Evolutionary conservation across 35 echinoderm and acorn worm species (phyloP).

Genomic region (Ptychodera flava): DNA sequence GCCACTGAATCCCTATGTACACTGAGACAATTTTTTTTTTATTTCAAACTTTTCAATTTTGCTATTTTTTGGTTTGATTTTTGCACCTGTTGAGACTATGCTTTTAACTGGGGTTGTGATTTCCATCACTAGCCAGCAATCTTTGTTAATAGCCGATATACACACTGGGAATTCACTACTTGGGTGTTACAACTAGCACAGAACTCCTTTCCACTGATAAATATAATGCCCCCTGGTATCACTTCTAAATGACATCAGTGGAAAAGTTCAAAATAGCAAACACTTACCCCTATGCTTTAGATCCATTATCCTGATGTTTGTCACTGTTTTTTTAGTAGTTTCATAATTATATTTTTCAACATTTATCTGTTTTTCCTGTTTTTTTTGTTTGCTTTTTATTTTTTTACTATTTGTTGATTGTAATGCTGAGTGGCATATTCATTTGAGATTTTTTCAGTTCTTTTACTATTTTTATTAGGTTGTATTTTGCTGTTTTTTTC

Average conservation of each 20-base stretch:
- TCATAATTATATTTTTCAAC: background rate
- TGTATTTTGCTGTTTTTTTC: background rate
- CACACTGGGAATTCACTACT: no score
- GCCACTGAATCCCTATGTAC: no score
- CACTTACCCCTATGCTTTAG: background rate
- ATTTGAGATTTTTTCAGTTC: background rate
- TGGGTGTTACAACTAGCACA: no score
- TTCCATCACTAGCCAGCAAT: no score
- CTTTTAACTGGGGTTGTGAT: no score
- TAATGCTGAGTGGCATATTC: background rate
- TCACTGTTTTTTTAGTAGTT: background rate
- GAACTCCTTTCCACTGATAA: no score
- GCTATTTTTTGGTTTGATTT: no score
- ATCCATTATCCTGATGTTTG: background rate
- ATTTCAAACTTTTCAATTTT: no score
- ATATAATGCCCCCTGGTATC: no score
- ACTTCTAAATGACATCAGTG: background rate
- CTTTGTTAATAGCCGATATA: no score
- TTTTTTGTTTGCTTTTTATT: background rate
- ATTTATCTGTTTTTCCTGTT: background rate
- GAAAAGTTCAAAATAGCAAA: background rate
- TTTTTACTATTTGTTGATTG: background rate
- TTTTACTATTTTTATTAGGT: constrained; percentile 1
- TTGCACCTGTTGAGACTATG: no score
- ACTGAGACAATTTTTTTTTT: no score